Evolutionary conservation across 2,888 invertebrate species (phyloP).

Genomic region (Bursaphelenchus okinawaensis): DNA sequence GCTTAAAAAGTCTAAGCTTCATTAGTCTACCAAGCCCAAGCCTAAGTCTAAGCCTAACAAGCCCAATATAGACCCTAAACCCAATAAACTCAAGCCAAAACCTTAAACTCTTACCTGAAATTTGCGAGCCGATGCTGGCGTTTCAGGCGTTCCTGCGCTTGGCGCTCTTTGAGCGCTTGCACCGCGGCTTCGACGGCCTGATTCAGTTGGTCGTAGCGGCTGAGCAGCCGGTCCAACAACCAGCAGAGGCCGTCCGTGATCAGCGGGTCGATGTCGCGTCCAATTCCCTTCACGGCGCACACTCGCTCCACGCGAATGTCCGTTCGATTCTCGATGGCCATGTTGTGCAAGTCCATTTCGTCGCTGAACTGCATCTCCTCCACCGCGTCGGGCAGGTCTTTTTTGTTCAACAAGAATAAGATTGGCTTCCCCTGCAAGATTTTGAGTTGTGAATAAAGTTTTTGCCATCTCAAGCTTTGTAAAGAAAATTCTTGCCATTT

Average conservation of each 20-base stretch:
- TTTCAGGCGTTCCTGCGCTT: constrained; percentile 31
- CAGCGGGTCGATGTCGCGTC: constrained; percentile 30
- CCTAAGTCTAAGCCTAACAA: too few relatives aligned
- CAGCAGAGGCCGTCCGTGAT: constrained; percentile 32
- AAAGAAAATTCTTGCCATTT: too few relatives aligned
- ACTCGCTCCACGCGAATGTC: constrained; percentile 35
- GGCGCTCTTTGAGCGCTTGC: constrained; percentile 29
- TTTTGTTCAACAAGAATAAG: constrained; percentile 46
- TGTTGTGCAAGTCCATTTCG: constrained; percentile 26
- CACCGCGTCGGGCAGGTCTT: constrained; percentile 32
- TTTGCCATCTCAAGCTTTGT: too few relatives aligned
- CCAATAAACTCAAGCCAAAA: too few relatives aligned
- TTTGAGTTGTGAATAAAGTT: too few relatives aligned
- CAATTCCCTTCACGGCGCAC: constrained; percentile 35
- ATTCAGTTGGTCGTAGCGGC: constrained; percentile 28
- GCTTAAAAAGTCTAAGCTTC: too few relatives aligned
- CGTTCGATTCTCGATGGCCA: constrained; percentile 32
- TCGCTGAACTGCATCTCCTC: constrained; percentile 36
- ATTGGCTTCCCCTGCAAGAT: constrained; percentile 36
- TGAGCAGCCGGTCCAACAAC: constrained; percentile 32
- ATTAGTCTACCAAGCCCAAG: too few relatives aligned
- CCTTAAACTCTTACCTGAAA: constrained; percentile 30
- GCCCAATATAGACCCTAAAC: too few relatives aligned
- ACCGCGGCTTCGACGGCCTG: constrained; percentile 31
- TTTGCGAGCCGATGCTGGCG: constrained; percentile 34